Base-by-base conservation (phyloP, 2,113 vertebrate genomes). In the Rhizomys pruinosus region DNA sequence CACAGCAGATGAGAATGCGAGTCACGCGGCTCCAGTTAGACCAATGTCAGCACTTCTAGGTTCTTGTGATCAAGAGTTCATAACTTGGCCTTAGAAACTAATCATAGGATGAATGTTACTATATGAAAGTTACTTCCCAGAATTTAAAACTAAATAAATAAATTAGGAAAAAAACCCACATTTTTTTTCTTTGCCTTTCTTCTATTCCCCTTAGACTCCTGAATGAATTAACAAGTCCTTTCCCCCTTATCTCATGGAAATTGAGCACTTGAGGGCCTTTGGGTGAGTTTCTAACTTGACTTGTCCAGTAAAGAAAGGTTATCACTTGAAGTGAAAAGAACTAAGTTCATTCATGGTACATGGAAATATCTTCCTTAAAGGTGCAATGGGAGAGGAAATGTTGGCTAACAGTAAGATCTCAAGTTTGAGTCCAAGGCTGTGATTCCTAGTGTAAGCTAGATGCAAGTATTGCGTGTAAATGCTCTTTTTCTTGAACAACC, bases 171-270 rank as follows among this genome's bases (percentile, higher is more conserved):
- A 63, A 16, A 57, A n/a, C 10, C 3, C 32, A n/a, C n/a, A n/a
- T n/a, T n/a, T n/a, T n/a, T n/a, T n/a, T n/a, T n/a, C 90, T 89
- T 94, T 87, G 57, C 73, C 87, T n/a, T 25, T 95, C 52, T 95
- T 71, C 92, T 79, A 47, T 94, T 74, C 95, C 32, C 73, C 55
- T 88, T 1, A 96, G 79, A 23, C 9, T 74, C 16, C 73, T 59
- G 89, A 93, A 71, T 84, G 71, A 94, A 95, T 44, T 6, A 95
- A 88, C 79, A 77, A 59, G 76, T 42, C 57, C 34, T 92, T 84
- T 77, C 17, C 47, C 63, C 34, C 10, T 82, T 73, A 59, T 82
- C 63, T 86, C 42, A 82, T 82, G 44, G 47, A 85, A 89, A 77
- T 39, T 19, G 22, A 68, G 39, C 71, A 88, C 34, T 77, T 89